phyloP scores from a whole-genome alignment of 1,140 invertebrate genomes.

The Lordiphosa mommai region DNA sequence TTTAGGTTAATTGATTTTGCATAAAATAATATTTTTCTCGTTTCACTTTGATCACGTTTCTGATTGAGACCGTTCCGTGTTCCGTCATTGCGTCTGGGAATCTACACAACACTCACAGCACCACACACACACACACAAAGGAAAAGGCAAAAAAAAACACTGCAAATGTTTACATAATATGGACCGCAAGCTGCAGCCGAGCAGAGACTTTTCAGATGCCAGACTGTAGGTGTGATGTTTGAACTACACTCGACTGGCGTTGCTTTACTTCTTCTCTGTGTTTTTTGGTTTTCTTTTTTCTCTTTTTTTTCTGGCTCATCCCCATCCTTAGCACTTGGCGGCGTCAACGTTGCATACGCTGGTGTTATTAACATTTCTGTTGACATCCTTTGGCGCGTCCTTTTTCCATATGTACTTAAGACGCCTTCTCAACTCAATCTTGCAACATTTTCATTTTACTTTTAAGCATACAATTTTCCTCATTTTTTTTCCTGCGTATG shows the following conservation, averaged over 20 bases:
- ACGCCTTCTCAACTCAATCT: conserved; percentile 48
- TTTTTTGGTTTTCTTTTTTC: conserved; percentile 39
- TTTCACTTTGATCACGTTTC: conserved; percentile 26
- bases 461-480: conserved; percentile 2
- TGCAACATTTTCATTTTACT: conserved; percentile 58
- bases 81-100: conserved; percentile 9
- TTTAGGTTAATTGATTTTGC: not conserved
- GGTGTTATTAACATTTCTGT: conserved; percentile 71
- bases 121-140: conserved; percentile 2
- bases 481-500: conserved; percentile 17
- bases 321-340: conserved; percentile 34
- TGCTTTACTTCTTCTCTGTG: conserved; percentile 23
- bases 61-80: conserved; percentile 22
- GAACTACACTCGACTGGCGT: conserved; percentile 64
- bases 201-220: conserved; percentile 27
- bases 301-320: conserved; percentile 43
- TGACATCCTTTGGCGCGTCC: conserved; percentile 58
- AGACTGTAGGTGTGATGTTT: conserved; percentile 66
- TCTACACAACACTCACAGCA: conserved; percentile 22
- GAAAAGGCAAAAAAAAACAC: conserved; percentile 22
- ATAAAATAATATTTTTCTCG: conserved; percentile 1
- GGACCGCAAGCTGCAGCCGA: conserved; percentile 33
- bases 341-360: conserved; percentile 20
- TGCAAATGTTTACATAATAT: conserved; percentile 65
- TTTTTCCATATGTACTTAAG: conserved; percentile 37